These are phyloP conservation scores for Pithys albifrons DNA, from an alignment of 2,113 vertebrate genomes.

Conservation along the genomic window DNA sequence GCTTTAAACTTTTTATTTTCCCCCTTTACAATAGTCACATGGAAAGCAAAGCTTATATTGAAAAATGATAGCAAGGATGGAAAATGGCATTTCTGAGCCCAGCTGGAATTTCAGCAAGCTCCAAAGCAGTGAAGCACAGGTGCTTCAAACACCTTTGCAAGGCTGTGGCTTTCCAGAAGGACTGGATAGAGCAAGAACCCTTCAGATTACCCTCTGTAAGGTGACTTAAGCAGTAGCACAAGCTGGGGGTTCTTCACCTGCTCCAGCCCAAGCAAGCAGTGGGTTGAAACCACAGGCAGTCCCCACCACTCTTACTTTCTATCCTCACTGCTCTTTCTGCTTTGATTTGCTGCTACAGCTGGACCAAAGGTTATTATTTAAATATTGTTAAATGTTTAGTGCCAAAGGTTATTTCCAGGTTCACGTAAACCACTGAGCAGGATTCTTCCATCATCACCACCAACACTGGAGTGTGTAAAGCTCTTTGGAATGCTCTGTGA, in stretches of 20 bases:
- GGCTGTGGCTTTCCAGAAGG: background rate
- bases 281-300: background rate
- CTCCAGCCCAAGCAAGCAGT: accelerated
- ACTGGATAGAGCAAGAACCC: background rate
- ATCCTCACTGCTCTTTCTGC: background rate
- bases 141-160: background rate
- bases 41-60: background rate
- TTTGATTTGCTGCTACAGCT: background rate
- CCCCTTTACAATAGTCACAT: background rate
- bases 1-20: background rate
- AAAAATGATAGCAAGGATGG: background rate
- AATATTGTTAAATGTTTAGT: background rate
- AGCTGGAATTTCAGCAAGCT: background rate
- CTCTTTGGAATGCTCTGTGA: background rate
- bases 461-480: background rate
- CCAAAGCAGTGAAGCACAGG: background rate
- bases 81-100: background rate
- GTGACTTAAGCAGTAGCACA: background rate
- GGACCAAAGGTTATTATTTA: background rate
- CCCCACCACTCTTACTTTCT: background rate
- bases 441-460: background rate
- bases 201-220: background rate
- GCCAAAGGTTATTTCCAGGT: background rate
- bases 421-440: background rate
- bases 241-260: background rate